A percentile compares a stretch with the other conserved stretches of the same genome.
phyloP scores from a whole-genome alignment of 23 tunicate species.

The Styela clava region DNA sequence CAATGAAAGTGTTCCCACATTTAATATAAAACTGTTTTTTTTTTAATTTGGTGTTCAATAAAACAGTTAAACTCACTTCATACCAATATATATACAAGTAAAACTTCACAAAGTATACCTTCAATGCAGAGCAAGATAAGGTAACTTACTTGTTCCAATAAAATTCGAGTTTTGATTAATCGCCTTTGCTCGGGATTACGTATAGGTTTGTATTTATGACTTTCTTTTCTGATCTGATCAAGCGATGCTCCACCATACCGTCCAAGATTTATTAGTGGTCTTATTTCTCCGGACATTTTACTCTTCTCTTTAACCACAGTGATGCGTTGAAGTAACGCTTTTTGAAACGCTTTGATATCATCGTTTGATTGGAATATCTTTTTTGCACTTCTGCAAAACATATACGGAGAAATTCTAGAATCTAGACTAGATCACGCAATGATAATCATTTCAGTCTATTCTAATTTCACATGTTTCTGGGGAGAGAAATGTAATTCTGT shows the following conservation, averaged over 20 bases:
- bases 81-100: no score
- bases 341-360: conserved; percentile 82
- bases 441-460: no score
- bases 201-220: conserved; percentile 61
- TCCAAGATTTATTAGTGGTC: conserved; percentile 64
- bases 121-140: no score
- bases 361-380: conserved; percentile 52
- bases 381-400: conserved; percentile 46
- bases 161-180: conserved; percentile 56
- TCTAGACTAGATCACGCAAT: neutral
- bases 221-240: conserved; percentile 68
- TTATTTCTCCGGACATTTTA: conserved; percentile 14
- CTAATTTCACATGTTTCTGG: no score
- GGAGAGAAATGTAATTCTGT: no score
- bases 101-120: no score
- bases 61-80: no score
- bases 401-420: neutral
- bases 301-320: conserved; percentile 60
- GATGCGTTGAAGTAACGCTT: conserved; percentile 61
- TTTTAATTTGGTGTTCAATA: no score
- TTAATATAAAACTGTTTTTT: no score
- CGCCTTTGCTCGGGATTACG: conserved; percentile 64
- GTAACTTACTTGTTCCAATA: conserved; percentile 54
- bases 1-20: no score
- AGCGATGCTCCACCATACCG: conserved; percentile 79